Evolutionary conservation across 2,113 vertebrate species (phyloP), one percentile per base, ranked within the genome.

Genomic region (Gila orcuttii): DNA sequence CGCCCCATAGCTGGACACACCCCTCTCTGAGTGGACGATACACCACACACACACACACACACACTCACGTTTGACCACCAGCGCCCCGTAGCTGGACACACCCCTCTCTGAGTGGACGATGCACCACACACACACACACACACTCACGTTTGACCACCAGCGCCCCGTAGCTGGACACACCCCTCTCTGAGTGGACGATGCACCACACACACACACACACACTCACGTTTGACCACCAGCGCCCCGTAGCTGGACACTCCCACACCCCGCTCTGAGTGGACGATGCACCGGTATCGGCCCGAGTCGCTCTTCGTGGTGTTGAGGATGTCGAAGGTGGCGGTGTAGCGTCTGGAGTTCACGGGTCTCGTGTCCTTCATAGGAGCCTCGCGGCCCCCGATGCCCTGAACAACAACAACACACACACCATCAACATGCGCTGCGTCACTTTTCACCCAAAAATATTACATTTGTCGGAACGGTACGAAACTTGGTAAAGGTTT

Each of bases 191-290:
- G 36, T 94, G 95, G 90, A 96, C 96, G 91, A 99, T 96, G 91
- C 98, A 99, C 87, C 57, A 83, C 52, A 74, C 21, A 75, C 10
- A 25, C 3, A 71, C 42, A 79, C 31, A 78, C 64, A 76, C 8
- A 93, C 94, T 95, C 84, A 99, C 98, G 97, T 96, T 99, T 99
- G 85, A 99, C 97, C 36, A 97, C 96, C 77, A 99, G 92, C 36
- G 97, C 96, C 19, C 96, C 96, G 3, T 99, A 99, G 90, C 96
- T 96, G 71, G 98, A 99, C 62, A 99, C 94, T 1, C 97, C 97
- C 80, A 97, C 95, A 2, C 98, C 98, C 57, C 93, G 94, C 86
- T 97, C 96, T 0, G 97, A 98, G 36, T 94, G 95, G 90, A 96
- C 96, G 91, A 99, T 96, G 91, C 98, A 99, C 87, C 98, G 97